Base-by-base conservation (phyloP, 2,113 vertebrate genomes). In the Periophthalmus modestus region DNA sequence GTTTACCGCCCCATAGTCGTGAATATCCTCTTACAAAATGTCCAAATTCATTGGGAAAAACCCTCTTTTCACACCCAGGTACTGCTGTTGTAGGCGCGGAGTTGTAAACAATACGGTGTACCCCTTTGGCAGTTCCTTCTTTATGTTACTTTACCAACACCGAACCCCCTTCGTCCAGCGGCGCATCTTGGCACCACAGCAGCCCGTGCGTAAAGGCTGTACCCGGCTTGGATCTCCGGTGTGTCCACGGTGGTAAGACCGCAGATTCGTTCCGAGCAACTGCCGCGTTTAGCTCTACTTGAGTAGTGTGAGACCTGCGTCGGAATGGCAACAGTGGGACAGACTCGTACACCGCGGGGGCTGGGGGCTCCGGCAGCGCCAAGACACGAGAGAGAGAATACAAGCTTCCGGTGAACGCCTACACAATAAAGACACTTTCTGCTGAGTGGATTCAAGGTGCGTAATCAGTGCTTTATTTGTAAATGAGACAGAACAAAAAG, bases 291-390 rank as follows among this genome's bases (percentile, higher is more conserved):
- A 82, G 90, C 91, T 93, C 90, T 91, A 83, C 85, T 89, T 86
- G 59, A 7, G 24, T 61, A 18, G 87, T 36, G 82, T 83, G 89
- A 69, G 90, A 83, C 85, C 87, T 88, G 88, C 88, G 87, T 91
- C 87, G 92, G 92, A 93, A 92, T 91, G 92, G 85, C 87, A 90
- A 88, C 77, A 72, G 50, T 54, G 81, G 85, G 85, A 86, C 77
- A 47, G 73, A 78, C 62, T 73, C 67, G 71, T 28, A 34, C 63
- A 23, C 61, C 73, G 77, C 66, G 61, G 50, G 75, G 74, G 71
- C 59, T 62, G 52, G 74, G 71, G 54, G 68, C 21, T 10, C 33
- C 43, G 73, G 57, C 46, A 7, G 66, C 4, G 59, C 73, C 69
- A 85, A 78, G 0, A 0, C 2, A 5, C 0, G 18, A 0, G 0